Percentiles rank a stretch among this genome's conserved stretches.
These are phyloP conservation scores for Limosa lapponica DNA, from an alignment of 2,797 vertebrate genomes.

Conservation along the genomic window DNA sequence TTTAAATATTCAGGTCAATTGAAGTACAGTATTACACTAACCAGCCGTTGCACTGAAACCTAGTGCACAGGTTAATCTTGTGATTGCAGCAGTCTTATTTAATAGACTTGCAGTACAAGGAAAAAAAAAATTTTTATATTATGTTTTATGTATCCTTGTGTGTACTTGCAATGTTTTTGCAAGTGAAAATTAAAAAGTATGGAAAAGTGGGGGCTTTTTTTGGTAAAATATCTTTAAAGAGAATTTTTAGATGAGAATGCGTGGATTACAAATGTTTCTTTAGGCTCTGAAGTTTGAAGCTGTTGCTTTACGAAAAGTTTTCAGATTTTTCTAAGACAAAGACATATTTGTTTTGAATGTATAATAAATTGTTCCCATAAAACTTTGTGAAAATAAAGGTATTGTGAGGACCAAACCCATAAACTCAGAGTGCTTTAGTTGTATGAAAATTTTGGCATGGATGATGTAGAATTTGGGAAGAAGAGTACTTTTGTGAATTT, in stretches of 20 bases:
- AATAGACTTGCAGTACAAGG: neutral
- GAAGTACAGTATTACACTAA: neutral
- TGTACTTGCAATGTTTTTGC: neutral
- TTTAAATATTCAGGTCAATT: neutral
- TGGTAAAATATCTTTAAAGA: neutral
- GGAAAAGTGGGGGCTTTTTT: neutral
- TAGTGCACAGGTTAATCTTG: neutral
- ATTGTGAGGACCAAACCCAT: neutral
- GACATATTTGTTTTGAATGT: neutral
- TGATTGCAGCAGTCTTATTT: neutral
- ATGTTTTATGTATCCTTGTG: neutral
- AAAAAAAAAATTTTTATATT: accelerated
- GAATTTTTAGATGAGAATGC: neutral
- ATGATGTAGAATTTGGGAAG: neutral
- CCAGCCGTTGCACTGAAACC: neutral
- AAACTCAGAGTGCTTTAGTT: neutral
- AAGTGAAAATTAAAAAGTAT: neutral
- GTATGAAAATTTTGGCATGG: neutral
- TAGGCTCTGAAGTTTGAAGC: neutral
- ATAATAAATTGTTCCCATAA: neutral
- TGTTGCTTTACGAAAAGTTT: neutral
- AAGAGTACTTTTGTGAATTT: neutral
- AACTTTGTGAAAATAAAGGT: neutral
- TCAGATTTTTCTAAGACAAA: neutral
- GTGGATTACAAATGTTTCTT: neutral